phyloP scores from a whole-genome alignment of 1,140 invertebrate genomes.

The Araneus ventricosus region DNA sequence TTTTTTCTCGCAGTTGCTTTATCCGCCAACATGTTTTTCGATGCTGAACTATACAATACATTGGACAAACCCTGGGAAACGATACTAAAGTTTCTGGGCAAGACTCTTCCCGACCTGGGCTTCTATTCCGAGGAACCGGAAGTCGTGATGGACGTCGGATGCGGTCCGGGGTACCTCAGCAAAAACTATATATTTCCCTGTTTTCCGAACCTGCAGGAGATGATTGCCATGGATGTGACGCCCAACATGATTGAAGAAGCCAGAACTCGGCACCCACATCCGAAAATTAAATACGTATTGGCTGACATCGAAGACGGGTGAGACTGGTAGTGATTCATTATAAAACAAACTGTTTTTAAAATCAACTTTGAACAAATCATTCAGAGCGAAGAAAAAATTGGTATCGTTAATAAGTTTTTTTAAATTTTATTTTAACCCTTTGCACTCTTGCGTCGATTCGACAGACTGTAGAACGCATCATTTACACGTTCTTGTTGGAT shows the following conservation, averaged over 20 bases:
- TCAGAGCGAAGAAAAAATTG: too few species aligned
- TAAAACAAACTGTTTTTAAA: too few species aligned
- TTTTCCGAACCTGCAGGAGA: conserved; percentile 35
- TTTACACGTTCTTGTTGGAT: too few species aligned
- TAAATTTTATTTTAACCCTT: too few species aligned
- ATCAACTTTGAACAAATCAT: too few species aligned
- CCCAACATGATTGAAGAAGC: conserved; percentile 46
- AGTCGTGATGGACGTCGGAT: conserved; percentile 56
- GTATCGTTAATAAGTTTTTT: too few species aligned
- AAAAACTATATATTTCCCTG: not conserved
- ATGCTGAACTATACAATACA: not conserved
- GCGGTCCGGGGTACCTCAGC: conserved; percentile 36
- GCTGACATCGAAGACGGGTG: conserved; percentile 36
- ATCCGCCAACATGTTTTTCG: not conserved
- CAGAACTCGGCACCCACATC: conserved; percentile 9
- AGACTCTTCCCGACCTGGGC: not conserved
- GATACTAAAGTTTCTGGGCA: not conserved
- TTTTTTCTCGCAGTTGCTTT: not conserved
- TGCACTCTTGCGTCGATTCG: too few species aligned
- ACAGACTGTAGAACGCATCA: too few species aligned
- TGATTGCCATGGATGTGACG: conserved; percentile 20
- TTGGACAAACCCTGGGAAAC: not conserved
- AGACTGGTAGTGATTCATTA: too few species aligned
- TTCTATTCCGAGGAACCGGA: not conserved
- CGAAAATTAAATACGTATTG: conserved; percentile 45